A percentile compares a stretch with the other conserved stretches of the same genome.
Conservation (phyloP, 2,113 vertebrate genomes). For the Zootoca vivipara region DNA sequence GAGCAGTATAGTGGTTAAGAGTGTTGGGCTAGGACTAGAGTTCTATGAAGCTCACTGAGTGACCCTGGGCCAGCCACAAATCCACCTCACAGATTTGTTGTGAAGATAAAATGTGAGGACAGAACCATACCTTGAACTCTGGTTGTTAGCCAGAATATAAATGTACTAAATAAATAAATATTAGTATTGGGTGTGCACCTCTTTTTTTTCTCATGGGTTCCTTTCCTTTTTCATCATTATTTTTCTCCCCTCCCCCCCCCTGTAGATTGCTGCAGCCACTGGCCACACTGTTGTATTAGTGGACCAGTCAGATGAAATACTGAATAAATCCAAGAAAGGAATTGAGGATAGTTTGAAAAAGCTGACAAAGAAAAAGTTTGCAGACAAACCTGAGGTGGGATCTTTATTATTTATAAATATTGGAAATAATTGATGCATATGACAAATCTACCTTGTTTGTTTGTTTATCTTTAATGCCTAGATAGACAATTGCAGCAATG, state of each 20-base stretch:
- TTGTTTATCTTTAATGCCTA: not conserved
- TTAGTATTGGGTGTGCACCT: not conserved
- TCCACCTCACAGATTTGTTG: not conserved
- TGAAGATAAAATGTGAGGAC: not conserved
- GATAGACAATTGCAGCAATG: not conserved
- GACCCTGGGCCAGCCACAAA: too few species aligned
- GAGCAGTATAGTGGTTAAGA: not conserved
- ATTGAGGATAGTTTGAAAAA: slow-evolving; percentile 91
- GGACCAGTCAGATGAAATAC: slow-evolving; percentile 91
- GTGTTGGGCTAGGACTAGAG: not conserved
- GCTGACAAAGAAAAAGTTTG: slow-evolving; percentile 94
- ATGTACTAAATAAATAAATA: not conserved
- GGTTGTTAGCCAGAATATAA: not conserved
- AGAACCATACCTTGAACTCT: not conserved
- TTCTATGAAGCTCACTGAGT: not conserved
- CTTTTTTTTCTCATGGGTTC: not conserved
- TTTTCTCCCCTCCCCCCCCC: not conserved
- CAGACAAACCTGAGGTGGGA: slow-evolving; percentile 90
- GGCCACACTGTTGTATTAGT: slow-evolving; percentile 93
- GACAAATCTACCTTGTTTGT: not conserved
- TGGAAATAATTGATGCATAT: not conserved
- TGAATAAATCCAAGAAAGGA: slow-evolving; percentile 86
- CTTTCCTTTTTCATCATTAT: too few species aligned
- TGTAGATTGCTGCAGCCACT: slow-evolving; percentile 89
- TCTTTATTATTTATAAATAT: not conserved